Conservation (phyloP, 1,140 invertebrate species). For the Penaeus japonicus region DNA sequence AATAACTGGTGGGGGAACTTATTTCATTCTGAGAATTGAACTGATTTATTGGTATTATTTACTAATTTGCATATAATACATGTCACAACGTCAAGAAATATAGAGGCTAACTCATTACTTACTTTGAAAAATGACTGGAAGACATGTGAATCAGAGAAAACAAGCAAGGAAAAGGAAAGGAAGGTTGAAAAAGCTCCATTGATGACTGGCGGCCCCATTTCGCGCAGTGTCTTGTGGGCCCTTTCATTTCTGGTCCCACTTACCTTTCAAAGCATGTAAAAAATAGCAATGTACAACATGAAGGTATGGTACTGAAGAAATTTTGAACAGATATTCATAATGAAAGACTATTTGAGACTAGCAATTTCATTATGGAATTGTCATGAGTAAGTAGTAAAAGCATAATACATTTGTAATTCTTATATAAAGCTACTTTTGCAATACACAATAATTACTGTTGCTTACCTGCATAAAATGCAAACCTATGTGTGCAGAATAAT, state of each 20-base stretch:
- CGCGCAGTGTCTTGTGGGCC: constrained; percentile 74
- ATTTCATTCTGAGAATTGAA: too few species aligned
- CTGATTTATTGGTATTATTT: too few species aligned
- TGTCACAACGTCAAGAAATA: too few species aligned
- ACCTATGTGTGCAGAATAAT: constrained; percentile 87
- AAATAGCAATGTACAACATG: too few species aligned
- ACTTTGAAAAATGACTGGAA: constrained; percentile 82
- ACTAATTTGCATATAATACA: too few species aligned
- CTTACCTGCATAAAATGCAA: constrained; percentile 75
- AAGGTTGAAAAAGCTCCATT: constrained; percentile 85
- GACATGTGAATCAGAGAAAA: constrained; percentile 77
- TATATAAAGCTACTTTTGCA: neutral
- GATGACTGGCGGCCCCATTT: constrained; percentile 81
- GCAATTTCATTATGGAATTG: too few species aligned
- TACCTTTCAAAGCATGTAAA: constrained; percentile 54
- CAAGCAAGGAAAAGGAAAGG: constrained; percentile 75
- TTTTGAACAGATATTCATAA: too few species aligned
- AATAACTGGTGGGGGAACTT: too few species aligned
- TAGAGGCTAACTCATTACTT: neutral
- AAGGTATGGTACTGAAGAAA: too few species aligned
- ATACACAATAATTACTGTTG: neutral
- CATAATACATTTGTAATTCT: too few species aligned
- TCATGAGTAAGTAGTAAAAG: too few species aligned
- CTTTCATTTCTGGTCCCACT: constrained; percentile 70
- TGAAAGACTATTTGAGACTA: too few species aligned